phyloP scores from a whole-genome alignment of 2,113 vertebrate species.

The Mobula birostris region DNA sequence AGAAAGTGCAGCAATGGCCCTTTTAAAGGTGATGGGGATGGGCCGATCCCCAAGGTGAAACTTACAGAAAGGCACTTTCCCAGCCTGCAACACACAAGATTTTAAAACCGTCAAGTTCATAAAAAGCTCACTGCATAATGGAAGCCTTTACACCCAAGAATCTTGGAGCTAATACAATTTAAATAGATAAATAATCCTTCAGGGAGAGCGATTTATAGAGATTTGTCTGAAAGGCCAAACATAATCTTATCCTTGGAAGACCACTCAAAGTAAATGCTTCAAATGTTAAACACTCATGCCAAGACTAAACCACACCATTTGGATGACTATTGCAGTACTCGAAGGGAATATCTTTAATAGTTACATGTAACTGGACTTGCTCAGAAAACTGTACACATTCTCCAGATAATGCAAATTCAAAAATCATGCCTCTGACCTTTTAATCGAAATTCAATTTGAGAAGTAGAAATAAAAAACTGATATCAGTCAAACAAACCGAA shows the following conservation, averaged over 20 bases:
- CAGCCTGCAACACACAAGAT: conserved; percentile 61
- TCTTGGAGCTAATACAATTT: neutral
- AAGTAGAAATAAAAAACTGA: neutral
- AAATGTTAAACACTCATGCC: neutral
- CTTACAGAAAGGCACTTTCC: conserved; percentile 93
- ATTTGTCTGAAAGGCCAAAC: neutral
- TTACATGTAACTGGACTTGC: neutral
- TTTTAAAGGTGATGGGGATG: conserved; percentile 94
- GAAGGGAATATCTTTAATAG: neutral
- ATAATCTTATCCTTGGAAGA: neutral
- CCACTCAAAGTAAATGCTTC: neutral
- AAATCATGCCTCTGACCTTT: neutral
- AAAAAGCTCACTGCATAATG: neutral
- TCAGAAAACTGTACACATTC: neutral
- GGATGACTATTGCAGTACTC: neutral
- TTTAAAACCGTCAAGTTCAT: neutral
- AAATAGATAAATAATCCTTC: neutral
- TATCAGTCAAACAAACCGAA: neutral
- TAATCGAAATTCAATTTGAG: neutral
- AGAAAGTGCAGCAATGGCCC: conserved; percentile 90
- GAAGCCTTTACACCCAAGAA: neutral
- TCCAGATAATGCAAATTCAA: neutral
- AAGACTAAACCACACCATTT: neutral
- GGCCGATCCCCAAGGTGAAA: conserved; percentile 95
- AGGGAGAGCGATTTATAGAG: neutral